These are phyloP conservation scores for Hystrix brachyura DNA, from an alignment of 2,113 vertebrate genomes.

Conservation along the genomic window DNA sequence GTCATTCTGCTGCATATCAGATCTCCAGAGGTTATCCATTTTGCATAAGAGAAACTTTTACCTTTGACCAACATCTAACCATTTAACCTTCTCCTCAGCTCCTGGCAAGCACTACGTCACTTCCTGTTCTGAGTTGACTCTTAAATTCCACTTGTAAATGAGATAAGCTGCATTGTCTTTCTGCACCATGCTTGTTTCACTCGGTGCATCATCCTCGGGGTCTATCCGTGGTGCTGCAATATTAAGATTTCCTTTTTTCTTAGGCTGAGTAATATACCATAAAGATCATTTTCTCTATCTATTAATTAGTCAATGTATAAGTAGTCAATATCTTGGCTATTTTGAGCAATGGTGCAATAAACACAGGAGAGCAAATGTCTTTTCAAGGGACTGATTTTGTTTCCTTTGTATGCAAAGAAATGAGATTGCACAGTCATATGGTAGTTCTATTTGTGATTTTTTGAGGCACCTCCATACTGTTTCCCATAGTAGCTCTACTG, in stretches of 20 bases:
- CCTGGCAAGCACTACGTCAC: background rate
- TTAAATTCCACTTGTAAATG: background rate
- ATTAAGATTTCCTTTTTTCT: background rate
- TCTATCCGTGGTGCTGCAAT: background rate
- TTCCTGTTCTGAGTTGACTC: background rate
- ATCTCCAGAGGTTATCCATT: too few relatives aligned
- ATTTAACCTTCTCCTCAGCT: background rate
- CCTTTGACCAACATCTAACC: background rate
- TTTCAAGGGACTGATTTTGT: background rate
- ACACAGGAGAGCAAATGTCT: background rate
- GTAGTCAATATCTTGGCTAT: too few relatives aligned
- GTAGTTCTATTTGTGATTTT: background rate
- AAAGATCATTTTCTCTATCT: background rate
- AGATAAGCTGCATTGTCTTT: background rate
- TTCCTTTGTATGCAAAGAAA: background rate
- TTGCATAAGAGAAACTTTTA: background rate
- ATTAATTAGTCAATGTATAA: too few relatives aligned
- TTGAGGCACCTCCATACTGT: too few relatives aligned
- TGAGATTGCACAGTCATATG: background rate
- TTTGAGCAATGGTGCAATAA: background rate
- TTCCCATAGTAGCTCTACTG: background rate
- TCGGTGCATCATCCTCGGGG: background rate
- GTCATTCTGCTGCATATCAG: background rate
- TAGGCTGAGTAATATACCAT: background rate
- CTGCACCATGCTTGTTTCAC: background rate